Percentiles rank a stretch among this genome's conserved stretches.
These are phyloP conservation scores for Thera obeliscata DNA, from an alignment of 2,888 invertebrate species.

Conservation along the genomic window DNA sequence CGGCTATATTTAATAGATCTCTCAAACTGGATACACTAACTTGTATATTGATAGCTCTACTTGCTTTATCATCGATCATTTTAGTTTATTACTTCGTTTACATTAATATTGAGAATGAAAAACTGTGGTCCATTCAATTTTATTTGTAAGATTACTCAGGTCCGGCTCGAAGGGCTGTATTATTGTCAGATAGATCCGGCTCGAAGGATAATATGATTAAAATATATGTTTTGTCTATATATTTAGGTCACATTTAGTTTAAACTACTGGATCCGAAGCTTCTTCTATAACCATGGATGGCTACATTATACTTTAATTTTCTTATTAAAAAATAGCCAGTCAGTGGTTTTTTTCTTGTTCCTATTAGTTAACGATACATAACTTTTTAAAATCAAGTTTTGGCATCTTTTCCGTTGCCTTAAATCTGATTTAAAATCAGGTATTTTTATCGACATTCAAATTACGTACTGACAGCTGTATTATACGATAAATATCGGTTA, in stretches of 20 bases:
- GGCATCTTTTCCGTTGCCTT: slow-evolving; percentile 12
- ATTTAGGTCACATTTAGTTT: too few species aligned
- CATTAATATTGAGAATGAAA: not conserved
- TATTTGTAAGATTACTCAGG: not conserved
- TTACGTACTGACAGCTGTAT: slow-evolving; percentile 59
- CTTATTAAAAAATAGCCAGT: too few species aligned
- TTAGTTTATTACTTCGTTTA: slow-evolving; percentile 20
- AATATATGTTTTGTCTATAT: too few species aligned
- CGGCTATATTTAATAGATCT: slow-evolving; percentile 40
- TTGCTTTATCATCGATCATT: slow-evolving; percentile 29
- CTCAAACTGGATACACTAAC: slow-evolving; percentile 28
- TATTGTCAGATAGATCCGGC: not conserved
- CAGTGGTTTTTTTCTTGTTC: too few species aligned
- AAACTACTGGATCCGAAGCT: too few species aligned
- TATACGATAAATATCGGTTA: slow-evolving; percentile 62
- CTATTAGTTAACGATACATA: too few species aligned
- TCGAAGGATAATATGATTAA: not conserved
- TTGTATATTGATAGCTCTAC: slow-evolving; percentile 24
- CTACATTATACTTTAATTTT: too few species aligned
- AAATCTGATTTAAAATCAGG: slow-evolving; percentile 35
- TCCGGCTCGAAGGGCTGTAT: not conserved
- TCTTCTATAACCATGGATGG: too few species aligned
- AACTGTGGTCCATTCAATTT: not conserved
- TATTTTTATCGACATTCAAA: slow-evolving; percentile 31
- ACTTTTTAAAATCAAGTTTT: not conserved